Evolutionary conservation across 53 echinoderm and acorn worm genomes (phyloP).

Genomic region (Zoroaster sp.): DNA sequence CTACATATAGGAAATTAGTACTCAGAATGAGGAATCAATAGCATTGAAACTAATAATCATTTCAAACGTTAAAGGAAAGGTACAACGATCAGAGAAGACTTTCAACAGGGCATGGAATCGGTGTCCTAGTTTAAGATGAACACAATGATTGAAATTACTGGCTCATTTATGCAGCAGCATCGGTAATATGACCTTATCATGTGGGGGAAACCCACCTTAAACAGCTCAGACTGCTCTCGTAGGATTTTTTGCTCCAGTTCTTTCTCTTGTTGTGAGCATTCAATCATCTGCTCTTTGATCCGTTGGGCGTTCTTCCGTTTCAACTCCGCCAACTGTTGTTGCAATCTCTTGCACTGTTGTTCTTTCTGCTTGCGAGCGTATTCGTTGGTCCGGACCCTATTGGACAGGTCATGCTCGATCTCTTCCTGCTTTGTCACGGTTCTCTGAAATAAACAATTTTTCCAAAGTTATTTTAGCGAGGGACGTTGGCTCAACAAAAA

Average conservation of each 20-base stretch:
- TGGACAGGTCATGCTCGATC: conserved; percentile 89
- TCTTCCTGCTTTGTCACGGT: conserved; percentile 90
- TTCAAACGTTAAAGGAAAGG: no score
- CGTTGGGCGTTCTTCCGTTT: conserved; percentile 71
- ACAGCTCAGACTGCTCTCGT: conserved; percentile 84
- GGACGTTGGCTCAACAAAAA: no score
- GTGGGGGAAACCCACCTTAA: conserved; percentile 65
- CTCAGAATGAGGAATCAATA: neutral
- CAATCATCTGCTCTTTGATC: conserved; percentile 84
- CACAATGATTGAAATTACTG: neutral
- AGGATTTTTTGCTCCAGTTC: conserved; percentile 86
- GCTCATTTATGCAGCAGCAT: neutral
- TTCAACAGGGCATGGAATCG: neutral
- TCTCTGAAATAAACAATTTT: conserved; percentile 63
- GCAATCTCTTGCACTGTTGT: conserved; percentile 68
- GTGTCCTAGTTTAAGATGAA: neutral
- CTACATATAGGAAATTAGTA: neutral
- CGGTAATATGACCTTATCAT: neutral
- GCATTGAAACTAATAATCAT: neutral
- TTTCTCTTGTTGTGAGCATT: conserved; percentile 68
- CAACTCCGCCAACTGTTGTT: conserved; percentile 76
- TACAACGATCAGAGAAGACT: no score
- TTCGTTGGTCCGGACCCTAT: conserved; percentile 81
- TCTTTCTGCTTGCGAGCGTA: conserved; percentile 83
- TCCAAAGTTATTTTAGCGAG: no score